These are phyloP conservation scores for Lycia hirtaria DNA, from an alignment of 2,888 invertebrate species.

Conservation along the genomic window DNA sequence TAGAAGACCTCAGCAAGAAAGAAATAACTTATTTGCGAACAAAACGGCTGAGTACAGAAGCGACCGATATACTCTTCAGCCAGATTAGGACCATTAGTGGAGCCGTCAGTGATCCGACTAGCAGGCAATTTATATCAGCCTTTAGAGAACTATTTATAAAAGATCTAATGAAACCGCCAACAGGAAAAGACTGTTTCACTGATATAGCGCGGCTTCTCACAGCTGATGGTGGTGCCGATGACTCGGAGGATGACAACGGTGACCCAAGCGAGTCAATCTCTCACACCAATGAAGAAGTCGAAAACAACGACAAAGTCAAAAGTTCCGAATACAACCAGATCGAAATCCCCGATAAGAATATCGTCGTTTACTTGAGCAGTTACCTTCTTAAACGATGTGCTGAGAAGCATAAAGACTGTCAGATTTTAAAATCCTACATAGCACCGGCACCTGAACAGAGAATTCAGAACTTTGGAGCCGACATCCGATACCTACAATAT, in stretches of 20 bases:
- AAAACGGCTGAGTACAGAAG: constrained; percentile 28
- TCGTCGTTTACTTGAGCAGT: constrained; percentile 34
- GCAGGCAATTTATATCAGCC: constrained; percentile 16
- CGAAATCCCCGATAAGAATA: constrained; percentile 24
- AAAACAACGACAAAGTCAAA: constrained; percentile 17
- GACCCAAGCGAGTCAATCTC: neutral
- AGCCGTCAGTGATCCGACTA: constrained; percentile 24
- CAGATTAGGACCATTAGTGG: constrained; percentile 30
- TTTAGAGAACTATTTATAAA: constrained; percentile 24
- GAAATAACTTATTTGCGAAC: constrained; percentile 29
- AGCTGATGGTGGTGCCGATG: neutral
- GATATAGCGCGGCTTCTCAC: constrained; percentile 14
- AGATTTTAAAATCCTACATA: constrained; percentile 29
- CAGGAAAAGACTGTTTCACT: constrained; percentile 20
- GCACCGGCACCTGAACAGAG: constrained; percentile 30
- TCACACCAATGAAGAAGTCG: constrained; percentile 15
- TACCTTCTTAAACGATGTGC: constrained; percentile 35
- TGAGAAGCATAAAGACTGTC: constrained; percentile 32
- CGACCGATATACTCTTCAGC: constrained; percentile 26
- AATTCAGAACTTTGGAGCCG: constrained; percentile 26
- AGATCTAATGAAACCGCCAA: constrained; percentile 25
- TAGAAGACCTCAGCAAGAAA: constrained; percentile 41
- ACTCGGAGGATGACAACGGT: neutral
- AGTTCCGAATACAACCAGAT: constrained; percentile 30
- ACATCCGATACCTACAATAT: constrained; percentile 34